Evolutionary conservation across 2,888 invertebrate genomes (phyloP).

Genomic region (Seira musarum): DNA sequence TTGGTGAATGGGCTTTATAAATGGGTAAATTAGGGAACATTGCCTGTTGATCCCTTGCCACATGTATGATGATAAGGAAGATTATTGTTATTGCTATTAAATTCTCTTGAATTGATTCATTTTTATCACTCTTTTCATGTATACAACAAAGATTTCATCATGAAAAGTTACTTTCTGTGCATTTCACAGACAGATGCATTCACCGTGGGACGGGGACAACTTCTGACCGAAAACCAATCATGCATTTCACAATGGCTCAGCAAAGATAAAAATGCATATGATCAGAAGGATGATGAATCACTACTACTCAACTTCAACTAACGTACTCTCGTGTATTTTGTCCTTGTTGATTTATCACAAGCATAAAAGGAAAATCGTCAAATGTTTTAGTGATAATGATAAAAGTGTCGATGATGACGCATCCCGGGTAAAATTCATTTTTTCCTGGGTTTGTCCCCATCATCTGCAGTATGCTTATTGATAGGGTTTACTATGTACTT

Average conservation of each 20-base stretch:
- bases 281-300: slow-evolving; percentile 33
- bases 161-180: neutral
- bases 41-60: slow-evolving; percentile 53
- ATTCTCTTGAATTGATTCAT: slow-evolving; percentile 39
- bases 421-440: neutral
- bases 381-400: slow-evolving; percentile 13
- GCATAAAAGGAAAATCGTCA: slow-evolving; percentile 17
- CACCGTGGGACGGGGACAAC: neutral
- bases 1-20: too few relatives aligned
- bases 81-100: slow-evolving; percentile 48
- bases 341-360: too few relatives aligned
- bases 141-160: neutral
- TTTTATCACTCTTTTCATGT: slow-evolving; percentile 23
- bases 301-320: neutral
- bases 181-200: slow-evolving; percentile 21
- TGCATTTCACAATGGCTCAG: too few relatives aligned
- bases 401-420: slow-evolving; percentile 25
- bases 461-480: too few relatives aligned
- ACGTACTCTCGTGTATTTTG: slow-evolving; percentile 21
- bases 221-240: too few relatives aligned
- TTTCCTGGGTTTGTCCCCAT: neutral
- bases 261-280: too few relatives aligned
- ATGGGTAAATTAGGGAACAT: slow-evolving; percentile 46
- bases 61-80: slow-evolving; percentile 35
- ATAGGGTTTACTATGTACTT: too few relatives aligned